Conservation (phyloP, 2,888 invertebrate species). For the Eupithecia pulchellata region DNA sequence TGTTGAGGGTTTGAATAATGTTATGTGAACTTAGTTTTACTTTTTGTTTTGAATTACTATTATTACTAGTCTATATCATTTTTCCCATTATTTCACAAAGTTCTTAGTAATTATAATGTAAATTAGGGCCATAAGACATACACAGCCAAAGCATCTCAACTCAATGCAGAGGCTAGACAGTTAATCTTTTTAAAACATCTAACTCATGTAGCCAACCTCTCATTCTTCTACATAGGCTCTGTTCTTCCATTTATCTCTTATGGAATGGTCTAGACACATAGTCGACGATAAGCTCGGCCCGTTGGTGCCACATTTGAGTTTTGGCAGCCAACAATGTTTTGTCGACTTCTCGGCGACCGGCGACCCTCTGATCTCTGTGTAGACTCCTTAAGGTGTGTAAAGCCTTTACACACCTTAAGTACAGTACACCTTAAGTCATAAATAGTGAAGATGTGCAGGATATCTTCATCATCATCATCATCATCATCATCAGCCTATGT, state of each 20-base stretch:
- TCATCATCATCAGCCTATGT: too few relatives aligned
- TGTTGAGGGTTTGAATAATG: slow-evolving; percentile 76
- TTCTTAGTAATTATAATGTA: not conserved
- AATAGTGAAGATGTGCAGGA: too few relatives aligned
- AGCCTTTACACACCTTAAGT: too few relatives aligned
- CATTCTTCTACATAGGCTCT: not conserved
- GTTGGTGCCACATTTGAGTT: not conserved
- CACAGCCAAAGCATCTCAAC: not conserved
- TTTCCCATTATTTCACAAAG: not conserved
- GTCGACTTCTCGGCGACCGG: not conserved
- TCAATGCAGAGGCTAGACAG: not conserved
- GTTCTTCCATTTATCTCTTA: not conserved
- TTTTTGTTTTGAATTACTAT: not conserved
- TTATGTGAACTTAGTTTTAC: slow-evolving; percentile 50
- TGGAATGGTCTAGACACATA: not conserved
- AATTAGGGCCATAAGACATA: not conserved
- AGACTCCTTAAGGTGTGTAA: not conserved
- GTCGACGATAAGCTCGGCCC: not conserved
- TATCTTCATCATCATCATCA: too few relatives aligned
- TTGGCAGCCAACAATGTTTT: not conserved
- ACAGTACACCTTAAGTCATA: too few relatives aligned
- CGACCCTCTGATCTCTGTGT: not conserved
- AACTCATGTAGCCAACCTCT: not conserved
- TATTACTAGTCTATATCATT: not conserved
- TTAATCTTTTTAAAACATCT: not conserved